These are phyloP conservation scores for Zele albiditarsus DNA, from an alignment of 2,888 invertebrate species.

Conservation along the genomic window DNA sequence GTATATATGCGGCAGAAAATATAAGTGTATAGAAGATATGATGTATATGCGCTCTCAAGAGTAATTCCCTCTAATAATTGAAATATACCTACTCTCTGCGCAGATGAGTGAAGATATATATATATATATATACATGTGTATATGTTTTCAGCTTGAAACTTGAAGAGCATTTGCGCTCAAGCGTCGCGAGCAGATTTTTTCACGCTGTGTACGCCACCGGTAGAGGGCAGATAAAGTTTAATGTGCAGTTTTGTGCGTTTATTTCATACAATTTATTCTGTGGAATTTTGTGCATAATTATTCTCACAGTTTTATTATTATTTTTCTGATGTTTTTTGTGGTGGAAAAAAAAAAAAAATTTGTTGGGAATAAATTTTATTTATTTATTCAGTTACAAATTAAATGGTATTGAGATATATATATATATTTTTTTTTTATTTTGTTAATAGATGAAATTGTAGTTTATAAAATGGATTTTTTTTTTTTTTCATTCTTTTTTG, in stretches of 20 bases:
- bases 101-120: neutral
- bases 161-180: neutral
- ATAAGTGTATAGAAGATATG: constrained; percentile 70
- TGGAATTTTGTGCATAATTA: neutral
- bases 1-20: constrained; percentile 67
- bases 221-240: constrained; percentile 9
- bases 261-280: neutral
- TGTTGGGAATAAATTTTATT: too few relatives aligned
- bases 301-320: neutral
- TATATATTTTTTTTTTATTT: too few relatives aligned
- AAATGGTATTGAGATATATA: too few relatives aligned
- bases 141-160: neutral
- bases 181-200: neutral
- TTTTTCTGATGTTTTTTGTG: too few relatives aligned
- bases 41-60: constrained; percentile 66
- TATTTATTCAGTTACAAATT: too few relatives aligned
- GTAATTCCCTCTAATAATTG: constrained; percentile 73
- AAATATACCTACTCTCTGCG: constrained; percentile 69
- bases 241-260: neutral
- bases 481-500: too few relatives aligned
- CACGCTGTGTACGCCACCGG: neutral
- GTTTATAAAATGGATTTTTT: too few relatives aligned
- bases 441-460: too few relatives aligned
- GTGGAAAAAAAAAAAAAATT: too few relatives aligned
- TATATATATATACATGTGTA: neutral